Evolutionary conservation across 1,140 invertebrate species (phyloP).

Genomic region (Monochamus saltuarius): DNA sequence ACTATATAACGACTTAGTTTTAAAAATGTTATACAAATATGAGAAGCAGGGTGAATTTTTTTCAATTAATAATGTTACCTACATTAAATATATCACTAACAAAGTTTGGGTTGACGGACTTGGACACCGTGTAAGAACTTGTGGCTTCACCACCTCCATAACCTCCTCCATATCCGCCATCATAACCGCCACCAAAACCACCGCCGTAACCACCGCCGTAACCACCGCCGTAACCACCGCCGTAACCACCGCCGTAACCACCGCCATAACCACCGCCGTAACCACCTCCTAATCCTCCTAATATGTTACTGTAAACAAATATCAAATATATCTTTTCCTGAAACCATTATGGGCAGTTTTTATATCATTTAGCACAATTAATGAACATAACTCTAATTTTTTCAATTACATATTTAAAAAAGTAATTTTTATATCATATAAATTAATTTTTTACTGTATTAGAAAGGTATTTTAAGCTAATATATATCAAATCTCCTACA

Average conservation of each 20-base stretch:
- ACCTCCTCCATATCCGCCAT: constrained; percentile 21
- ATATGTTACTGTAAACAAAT: constrained; percentile 10
- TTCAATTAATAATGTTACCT: background rate
- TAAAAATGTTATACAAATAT: too few relatives aligned
- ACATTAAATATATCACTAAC: constrained; percentile 31
- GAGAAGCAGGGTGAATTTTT: too few relatives aligned
- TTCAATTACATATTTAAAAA: too few relatives aligned
- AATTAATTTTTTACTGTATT: too few relatives aligned
- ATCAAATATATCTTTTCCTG: too few relatives aligned
- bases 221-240: background rate
- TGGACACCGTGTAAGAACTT: constrained; percentile 15
- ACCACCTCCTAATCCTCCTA: constrained; percentile 10
- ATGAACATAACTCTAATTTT: too few relatives aligned
- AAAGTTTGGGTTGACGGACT: constrained; percentile 16
- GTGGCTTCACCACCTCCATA: constrained; percentile 7
- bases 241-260: constrained; percentile 10
- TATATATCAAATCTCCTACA: too few relatives aligned
- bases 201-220: constrained; percentile 7
- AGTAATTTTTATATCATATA: too few relatives aligned
- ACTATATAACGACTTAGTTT: too few relatives aligned
- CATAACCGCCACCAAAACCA: constrained; percentile 11
- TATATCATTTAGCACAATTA: too few relatives aligned
- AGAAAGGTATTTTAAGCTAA: too few relatives aligned
- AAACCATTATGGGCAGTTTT: too few relatives aligned
- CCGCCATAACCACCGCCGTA: background rate